Conservation (phyloP, 2,797 vertebrate genomes). For the Cuculus canorus region DNA sequence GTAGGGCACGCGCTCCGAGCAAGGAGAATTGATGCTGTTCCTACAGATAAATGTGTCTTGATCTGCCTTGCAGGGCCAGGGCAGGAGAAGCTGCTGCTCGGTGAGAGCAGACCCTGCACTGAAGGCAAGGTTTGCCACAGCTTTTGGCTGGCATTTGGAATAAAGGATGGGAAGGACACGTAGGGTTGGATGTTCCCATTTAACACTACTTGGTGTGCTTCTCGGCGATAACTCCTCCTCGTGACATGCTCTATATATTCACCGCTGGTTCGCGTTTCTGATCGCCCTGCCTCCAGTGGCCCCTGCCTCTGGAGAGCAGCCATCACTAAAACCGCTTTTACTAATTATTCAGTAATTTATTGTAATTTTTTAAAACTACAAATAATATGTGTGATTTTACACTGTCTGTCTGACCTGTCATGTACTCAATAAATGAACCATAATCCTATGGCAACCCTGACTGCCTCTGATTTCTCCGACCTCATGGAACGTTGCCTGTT, state of each 20-base stretch:
- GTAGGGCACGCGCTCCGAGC: neutral
- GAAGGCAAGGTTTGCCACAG: neutral
- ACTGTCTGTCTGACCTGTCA: slow-evolving; percentile 61
- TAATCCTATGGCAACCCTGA: neutral
- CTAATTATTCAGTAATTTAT: slow-evolving; percentile 73
- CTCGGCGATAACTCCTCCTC: slow-evolving; percentile 22
- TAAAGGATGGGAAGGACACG: neutral
- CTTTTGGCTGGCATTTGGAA: neutral
- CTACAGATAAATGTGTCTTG: slow-evolving; percentile 39
- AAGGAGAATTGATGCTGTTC: neutral
- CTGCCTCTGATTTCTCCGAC: neutral
- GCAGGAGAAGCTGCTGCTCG: fast-evolving
- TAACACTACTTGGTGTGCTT: slow-evolving; percentile 49
- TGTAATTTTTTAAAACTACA: slow-evolving; percentile 68
- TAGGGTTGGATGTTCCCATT: neutral
- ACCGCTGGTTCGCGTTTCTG: slow-evolving; percentile 3
- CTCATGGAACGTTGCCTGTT: neutral
- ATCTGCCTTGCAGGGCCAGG: neutral
- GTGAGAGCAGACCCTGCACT: neutral
- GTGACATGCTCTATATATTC: slow-evolving; percentile 14
- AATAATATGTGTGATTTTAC: slow-evolving; percentile 73
- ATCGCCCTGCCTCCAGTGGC: slow-evolving; percentile 34
- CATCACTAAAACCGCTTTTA: slow-evolving; percentile 58
- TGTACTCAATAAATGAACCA: slow-evolving; percentile 72
- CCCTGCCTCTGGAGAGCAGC: slow-evolving; percentile 22